Base-by-base conservation (phyloP, 2,888 invertebrate species). In the Limenitis camilla region DNA sequence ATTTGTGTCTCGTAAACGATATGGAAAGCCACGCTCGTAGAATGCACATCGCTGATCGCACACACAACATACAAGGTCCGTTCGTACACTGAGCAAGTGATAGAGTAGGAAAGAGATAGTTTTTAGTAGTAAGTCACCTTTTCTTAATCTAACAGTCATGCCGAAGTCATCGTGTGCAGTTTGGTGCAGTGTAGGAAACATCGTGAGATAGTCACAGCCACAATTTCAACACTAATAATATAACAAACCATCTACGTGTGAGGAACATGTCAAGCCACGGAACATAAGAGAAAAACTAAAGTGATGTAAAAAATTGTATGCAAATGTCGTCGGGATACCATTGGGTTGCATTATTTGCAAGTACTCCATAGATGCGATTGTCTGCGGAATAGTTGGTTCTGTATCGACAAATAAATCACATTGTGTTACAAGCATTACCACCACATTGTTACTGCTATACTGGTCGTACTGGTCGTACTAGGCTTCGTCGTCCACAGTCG, bases 111-210 rank as follows among this genome's bases (percentile, higher is more conserved):
- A 69, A 73, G 74, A 87, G 88, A 79, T 83, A 89, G 90, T 90
- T 91, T 91, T 90, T 90, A 90, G 91, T 91, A 91, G 91, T 91
- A 91, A 90, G 91, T 91, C 91, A 91, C 91, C 91, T 89, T 88
- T 87, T 74, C 56, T 68, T 68, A 67, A 68, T 72, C 71, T 74
- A 77, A 69, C 64, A 74, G 71, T 72, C 85, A 85, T 85, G 85
- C 83, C 73, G 74, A 69, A 66, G 61, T 66, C 59, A 39, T 59
- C 61, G 61, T 57, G 74, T 75, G 74, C 77, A 71, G 61, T 67
- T 63, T 61, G 65, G 73, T 71, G 75, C 72, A 62, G 67, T 66
- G 74, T 68, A 67, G 62, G 65, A 65, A 65, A 68, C 67, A 75
- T 69, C 66, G 74, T 72, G 75, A 74, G 68, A 80, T 78, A 80